These are phyloP conservation scores for Pogoniulus pusillus DNA, from an alignment of 2,797 vertebrate genomes.

Conservation along the genomic window DNA sequence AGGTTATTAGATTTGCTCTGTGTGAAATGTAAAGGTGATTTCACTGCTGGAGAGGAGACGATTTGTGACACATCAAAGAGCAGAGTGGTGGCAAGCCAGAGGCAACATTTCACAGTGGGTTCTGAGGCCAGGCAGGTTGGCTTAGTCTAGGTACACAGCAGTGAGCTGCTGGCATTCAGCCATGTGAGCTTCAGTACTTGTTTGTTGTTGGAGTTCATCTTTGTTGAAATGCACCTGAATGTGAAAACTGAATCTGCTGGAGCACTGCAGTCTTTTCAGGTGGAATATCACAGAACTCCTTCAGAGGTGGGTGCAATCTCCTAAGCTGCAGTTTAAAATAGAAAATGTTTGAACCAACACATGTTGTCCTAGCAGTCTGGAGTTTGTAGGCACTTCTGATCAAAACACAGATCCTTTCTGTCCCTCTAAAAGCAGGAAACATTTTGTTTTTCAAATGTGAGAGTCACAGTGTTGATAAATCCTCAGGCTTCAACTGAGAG, in stretches of 20 bases:
- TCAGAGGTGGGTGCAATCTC: neutral
- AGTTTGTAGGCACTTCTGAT: neutral
- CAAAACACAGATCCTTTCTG: neutral
- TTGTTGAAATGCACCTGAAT: neutral
- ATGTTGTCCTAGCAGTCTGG: neutral
- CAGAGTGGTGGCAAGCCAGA: neutral
- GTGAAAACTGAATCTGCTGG: neutral
- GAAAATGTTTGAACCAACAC: neutral
- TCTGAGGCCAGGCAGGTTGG: neutral
- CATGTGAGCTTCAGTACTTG: neutral
- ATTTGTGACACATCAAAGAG: conserved; percentile 7
- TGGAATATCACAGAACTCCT: neutral
- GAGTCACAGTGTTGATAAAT: neutral
- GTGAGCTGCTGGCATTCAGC: neutral
- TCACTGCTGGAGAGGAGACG: conserved; percentile 1
- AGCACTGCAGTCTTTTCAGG: neutral
- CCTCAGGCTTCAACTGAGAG: neutral
- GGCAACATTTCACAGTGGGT: neutral
- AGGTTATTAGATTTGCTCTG: conserved; percentile 23
- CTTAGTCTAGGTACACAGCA: neutral
- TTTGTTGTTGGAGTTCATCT: conserved; percentile 5
- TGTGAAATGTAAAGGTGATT: conserved; percentile 31
- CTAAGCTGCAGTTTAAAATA: neutral
- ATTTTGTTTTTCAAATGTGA: neutral
- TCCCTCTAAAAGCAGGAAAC: neutral